Evolutionary conservation across 2,888 invertebrate species (phyloP), one percentile per base, ranked within the genome.

Genomic region (Rhorus exstirpatorius): DNA sequence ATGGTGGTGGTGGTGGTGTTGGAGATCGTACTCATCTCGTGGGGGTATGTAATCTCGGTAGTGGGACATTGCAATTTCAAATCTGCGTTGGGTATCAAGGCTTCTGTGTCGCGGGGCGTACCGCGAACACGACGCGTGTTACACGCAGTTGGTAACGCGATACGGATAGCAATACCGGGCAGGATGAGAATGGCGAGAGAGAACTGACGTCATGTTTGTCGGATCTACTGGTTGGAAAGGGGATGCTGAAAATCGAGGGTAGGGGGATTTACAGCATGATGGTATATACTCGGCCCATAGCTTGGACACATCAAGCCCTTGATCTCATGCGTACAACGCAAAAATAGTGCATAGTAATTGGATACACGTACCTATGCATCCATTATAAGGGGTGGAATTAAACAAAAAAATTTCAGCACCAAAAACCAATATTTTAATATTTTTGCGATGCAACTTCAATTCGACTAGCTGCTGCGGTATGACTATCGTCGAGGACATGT

Each of bases 61-160:
- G 79, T 58, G 82, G 76, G 51, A 83, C 82, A 83, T 72, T 76
- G 63, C 82, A 83, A 83, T 83, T 83, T 83, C 71, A 83, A 83
- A 83, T 83, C 79, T 79, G 82, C 67, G 76, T 68, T 35, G 61
- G 55, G 67, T 77, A 76, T 74, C 76, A 75, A 81, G 72, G 82
- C 82, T 76, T 71, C 79, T 71, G 79, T 78, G 68, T 70, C 78
- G 80, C 74, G 65, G 77, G 78, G 80, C 74, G 80, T 76, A 78
- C 78, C 80, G 74, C 74, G 68, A n/a, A 80, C 74, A 80, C 77
- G 81, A 71, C 70, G 77, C 74, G 75, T n/a, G n/a, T 83, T 80
- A 83, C 78, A 80, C 81, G 80, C 74, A 77, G 80, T 76, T 75
- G 74, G 51, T 78, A 72, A 81, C 60, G 67, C 72, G 65, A 67